Evolutionary conservation across 64 coral and sea anemone species (phyloP).

Genomic region (Stichodactyla helianthus): DNA sequence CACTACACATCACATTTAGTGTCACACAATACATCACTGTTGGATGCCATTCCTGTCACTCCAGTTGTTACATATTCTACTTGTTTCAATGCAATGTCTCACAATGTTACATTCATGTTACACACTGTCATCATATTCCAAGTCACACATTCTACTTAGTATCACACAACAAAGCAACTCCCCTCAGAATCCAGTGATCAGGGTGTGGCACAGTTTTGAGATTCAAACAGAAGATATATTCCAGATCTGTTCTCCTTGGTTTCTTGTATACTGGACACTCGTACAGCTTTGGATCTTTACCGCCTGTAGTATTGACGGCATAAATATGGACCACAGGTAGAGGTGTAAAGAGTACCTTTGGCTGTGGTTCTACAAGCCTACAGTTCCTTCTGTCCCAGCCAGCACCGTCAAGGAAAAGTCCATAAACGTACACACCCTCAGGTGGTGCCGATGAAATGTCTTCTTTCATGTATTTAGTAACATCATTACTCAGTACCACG

Average conservation of each 20-base stretch:
- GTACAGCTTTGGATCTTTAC: conserved; percentile 71
- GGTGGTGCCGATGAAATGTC: conserved; percentile 75
- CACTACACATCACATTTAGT: no score
- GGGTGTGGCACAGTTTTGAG: conserved; percentile 80
- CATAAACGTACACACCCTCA: conserved; percentile 97
- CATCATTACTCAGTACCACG: conserved; percentile 87
- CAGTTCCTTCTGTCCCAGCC: conserved; percentile 96
- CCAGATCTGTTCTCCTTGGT: conserved; percentile 84
- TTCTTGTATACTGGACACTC: conserved; percentile 99
- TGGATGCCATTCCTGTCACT: no score
- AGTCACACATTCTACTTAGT: conserved; percentile 63
- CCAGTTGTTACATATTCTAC: no score
- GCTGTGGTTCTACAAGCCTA: conserved; percentile 75
- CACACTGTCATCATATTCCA: not conserved
- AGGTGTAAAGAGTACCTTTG: conserved; percentile 86
- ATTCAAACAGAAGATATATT: conserved; percentile 97
- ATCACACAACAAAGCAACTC: conserved; percentile 93
- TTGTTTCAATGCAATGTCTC: not conserved
- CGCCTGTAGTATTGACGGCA: conserved; percentile 80
- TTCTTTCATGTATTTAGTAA: conserved; percentile 97
- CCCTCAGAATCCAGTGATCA: conserved; percentile 96
- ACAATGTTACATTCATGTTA: not conserved
- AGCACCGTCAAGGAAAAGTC: conserved; percentile 88
- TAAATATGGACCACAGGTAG: conserved; percentile 88
- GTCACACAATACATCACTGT: no score